Evolutionary conservation across 2,888 invertebrate species (phyloP), one percentile per base, ranked within the genome.

Genomic region (Leptodirus hochenwartii): DNA sequence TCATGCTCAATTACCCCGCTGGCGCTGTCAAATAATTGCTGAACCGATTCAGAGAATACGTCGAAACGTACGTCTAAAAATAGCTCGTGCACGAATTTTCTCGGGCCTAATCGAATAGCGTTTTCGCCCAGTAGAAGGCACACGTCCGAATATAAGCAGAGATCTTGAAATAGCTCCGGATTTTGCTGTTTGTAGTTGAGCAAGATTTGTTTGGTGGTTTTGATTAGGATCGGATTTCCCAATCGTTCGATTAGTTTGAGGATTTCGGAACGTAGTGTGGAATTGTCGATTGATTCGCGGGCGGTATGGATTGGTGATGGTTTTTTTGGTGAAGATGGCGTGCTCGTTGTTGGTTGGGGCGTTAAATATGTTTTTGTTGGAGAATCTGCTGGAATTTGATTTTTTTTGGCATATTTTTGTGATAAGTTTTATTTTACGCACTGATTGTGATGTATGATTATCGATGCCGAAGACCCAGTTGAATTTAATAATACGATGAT

Each of bases 101-200:
- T 65, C 3, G 87, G 76, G 36, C 70, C 68, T 47, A 90, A 61
- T 47, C 87, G 70, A 54, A 85, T 90, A 24, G 78, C 75, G 50
- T 76, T 78, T 30, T 70, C 66, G 1, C 80, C 71, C 32, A 93
- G 59, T 32, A 82, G 62, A 36, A 70, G 71, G 50, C 82, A 78
- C 9, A 90, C 76, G 53, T 95, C 93, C 1, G 88, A 90, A 59
- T 88, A 95, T 11, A 93, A 66, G 54, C 95, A 95, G 34, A 82
- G 62, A 49, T 87, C 85, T 56, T 82, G 71, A 56, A 80, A 80
- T 37, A 69, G 59, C 17, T 69, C 64, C 3, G 79, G 73, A 53
- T 76, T 65, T 20, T 68, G 66, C 46, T 80, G 80, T 45, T 78
- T 77, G 33, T 75, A 54, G 35, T 73, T 67, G 10, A 91, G 62